A percentile compares a stretch with the other conserved stretches of the same genome.
phyloP scores from a whole-genome alignment of 2,797 vertebrate species.

The Cetoscarus ocellatus region DNA sequence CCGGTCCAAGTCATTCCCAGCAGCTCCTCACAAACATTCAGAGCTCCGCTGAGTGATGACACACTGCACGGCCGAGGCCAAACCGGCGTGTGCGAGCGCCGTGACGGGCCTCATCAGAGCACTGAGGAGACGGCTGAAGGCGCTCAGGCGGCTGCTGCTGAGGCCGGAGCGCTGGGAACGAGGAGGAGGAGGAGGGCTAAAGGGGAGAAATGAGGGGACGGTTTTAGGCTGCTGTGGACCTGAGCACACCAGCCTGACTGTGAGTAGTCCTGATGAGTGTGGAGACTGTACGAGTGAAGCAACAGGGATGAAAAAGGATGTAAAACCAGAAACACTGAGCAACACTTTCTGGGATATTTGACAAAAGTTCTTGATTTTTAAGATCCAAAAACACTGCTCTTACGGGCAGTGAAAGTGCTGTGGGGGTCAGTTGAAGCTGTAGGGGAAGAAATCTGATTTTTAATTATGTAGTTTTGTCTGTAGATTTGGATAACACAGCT shows the following conservation, averaged over 20 bases:
- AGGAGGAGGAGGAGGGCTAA: neutral
- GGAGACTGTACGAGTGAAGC: too few relatives aligned
- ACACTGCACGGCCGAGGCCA: constrained; percentile 26
- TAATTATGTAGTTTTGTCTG: too few relatives aligned
- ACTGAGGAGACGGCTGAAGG: constrained; percentile 73
- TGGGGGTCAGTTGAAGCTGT: too few relatives aligned
- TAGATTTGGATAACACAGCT: too few relatives aligned
- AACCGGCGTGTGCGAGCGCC: constrained; percentile 33
- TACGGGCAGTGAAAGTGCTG: too few relatives aligned
- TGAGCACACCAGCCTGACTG: constrained; percentile 18
- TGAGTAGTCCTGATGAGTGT: constrained; percentile 59
- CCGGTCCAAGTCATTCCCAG: neutral
- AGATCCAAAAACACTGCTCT: too few relatives aligned
- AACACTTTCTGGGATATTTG: neutral
- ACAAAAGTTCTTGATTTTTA: too few relatives aligned
- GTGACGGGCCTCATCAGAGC: constrained; percentile 45
- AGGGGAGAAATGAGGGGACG: neutral
- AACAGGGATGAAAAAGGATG: neutral
- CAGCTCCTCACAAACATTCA: constrained; percentile 11
- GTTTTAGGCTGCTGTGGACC: constrained; percentile 41
- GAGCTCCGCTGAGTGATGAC: constrained; percentile 43
- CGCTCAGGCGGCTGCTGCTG: constrained; percentile 57
- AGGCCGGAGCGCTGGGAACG: neutral
- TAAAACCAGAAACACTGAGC: neutral
- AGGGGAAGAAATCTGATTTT: too few relatives aligned